phyloP scores from a whole-genome alignment of 2,797 vertebrate genomes.

The Gobio occitaniae region DNA sequence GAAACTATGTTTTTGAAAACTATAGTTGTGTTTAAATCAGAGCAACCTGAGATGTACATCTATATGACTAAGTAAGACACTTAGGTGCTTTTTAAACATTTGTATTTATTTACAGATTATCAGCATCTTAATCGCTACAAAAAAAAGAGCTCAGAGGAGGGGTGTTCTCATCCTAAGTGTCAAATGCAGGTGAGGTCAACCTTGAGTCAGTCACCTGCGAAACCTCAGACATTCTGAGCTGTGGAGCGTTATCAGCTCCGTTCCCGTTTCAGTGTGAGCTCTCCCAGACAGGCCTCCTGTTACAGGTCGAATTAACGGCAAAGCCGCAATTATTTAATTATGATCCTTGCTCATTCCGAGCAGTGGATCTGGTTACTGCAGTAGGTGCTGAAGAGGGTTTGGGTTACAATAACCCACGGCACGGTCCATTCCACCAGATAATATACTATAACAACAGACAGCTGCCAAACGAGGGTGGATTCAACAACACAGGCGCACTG shows the following conservation, averaged over 20 bases:
- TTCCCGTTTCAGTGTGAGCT: conserved; percentile 58
- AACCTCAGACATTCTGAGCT: conserved; percentile 37
- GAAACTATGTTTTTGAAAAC: background rate
- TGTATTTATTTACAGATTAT: conserved; percentile 47
- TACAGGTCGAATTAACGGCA: conserved; percentile 79
- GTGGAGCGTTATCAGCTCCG: conserved; percentile 53
- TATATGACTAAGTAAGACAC: conserved; percentile 16
- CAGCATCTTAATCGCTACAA: conserved; percentile 18
- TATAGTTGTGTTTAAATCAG: conserved; percentile 20
- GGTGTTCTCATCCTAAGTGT: conserved; percentile 41
- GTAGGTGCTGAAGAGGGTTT: conserved; percentile 71
- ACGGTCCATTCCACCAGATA: conserved; percentile 81
- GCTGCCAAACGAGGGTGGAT: conserved; percentile 47
- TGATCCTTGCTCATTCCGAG: conserved; percentile 86
- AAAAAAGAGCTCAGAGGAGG: conserved; percentile 26
- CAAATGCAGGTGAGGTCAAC: conserved; percentile 52
- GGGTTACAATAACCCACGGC: conserved; percentile 85
- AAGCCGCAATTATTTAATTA: conserved; percentile 93
- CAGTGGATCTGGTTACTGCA: conserved; percentile 84
- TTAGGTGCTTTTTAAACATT: conserved; percentile 39
- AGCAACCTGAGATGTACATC: conserved; percentile 16
- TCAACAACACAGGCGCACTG: conserved; percentile 4
- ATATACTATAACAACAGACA: conserved; percentile 70
- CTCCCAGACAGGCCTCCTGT: conserved; percentile 84
- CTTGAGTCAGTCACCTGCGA: conserved; percentile 42